Evolutionary conservation across 2,888 invertebrate genomes (phyloP).

Genomic region (Cephus nigrinus): DNA sequence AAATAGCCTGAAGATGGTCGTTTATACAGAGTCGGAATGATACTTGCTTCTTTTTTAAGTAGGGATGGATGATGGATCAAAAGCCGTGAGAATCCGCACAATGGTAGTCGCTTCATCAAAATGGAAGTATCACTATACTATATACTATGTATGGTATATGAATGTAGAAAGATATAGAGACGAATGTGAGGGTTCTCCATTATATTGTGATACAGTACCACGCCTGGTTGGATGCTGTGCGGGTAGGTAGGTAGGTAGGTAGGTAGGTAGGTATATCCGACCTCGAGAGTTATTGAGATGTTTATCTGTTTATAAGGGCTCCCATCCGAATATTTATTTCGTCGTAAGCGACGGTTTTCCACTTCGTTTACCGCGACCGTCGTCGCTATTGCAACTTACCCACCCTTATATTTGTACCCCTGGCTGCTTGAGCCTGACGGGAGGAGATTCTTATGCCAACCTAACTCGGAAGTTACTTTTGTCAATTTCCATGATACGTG

Average conservation of each 20-base stretch:
- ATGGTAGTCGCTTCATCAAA: neutral
- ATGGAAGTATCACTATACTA: neutral
- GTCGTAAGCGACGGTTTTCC: conserved; percentile 23
- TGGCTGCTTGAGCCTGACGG: neutral
- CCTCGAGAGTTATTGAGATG: conserved; percentile 46
- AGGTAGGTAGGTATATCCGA: neutral
- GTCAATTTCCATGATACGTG: neutral
- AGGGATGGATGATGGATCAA: conserved; percentile 4
- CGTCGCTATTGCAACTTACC: conserved; percentile 16
- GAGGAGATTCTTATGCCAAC: neutral
- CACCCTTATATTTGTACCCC: neutral
- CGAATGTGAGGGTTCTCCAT: conserved; percentile 7
- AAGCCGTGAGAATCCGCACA: conserved; percentile 4
- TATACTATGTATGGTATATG: neutral
- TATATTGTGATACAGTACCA: conserved; percentile 30
- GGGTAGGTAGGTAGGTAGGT: neutral
- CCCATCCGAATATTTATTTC: conserved; percentile 46
- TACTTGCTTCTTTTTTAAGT: neutral
- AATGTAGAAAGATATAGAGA: neutral
- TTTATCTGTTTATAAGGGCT: conserved; percentile 48
- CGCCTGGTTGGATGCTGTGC: neutral
- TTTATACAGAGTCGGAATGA: neutral
- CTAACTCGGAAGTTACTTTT: neutral
- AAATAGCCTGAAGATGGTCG: neutral
- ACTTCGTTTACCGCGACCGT: conserved; percentile 22